These are phyloP conservation scores for Onychostruthus taczanowskii DNA, from an alignment of 2,113 vertebrate genomes.

Conservation along the genomic window DNA sequence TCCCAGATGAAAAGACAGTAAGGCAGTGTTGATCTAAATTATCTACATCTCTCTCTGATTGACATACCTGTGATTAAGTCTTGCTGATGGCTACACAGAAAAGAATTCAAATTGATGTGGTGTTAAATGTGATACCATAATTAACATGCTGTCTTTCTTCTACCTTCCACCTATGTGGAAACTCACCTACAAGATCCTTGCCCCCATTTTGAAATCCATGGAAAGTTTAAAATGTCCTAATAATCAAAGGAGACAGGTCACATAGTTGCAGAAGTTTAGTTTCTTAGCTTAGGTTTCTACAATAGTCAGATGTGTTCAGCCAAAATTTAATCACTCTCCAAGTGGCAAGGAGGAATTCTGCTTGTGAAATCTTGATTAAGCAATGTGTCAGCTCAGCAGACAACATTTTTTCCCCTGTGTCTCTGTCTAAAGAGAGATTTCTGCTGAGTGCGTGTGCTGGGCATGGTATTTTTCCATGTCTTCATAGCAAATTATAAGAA, in stretches of 20 bases:
- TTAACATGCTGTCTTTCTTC: not conserved
- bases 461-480: constrained; percentile 2
- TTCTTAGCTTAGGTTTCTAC: not conserved
- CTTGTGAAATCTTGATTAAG: constrained; percentile 32
- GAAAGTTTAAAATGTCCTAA: not conserved
- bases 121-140: not conserved
- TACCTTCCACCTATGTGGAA: not conserved
- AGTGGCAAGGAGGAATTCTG: not conserved
- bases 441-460: not conserved
- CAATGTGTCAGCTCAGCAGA: not conserved
- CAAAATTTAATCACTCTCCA: not conserved
- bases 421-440: not conserved
- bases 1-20: not conserved
- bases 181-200: not conserved
- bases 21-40: not conserved
- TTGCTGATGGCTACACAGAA: not conserved
- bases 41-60: not conserved
- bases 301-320: not conserved
- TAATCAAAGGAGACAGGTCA: not conserved
- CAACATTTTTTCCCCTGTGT: not conserved
- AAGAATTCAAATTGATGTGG: not conserved
- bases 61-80: not conserved
- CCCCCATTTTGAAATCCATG: not conserved
- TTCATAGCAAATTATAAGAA: not conserved
- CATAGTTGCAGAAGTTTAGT: not conserved